phyloP scores from a whole-genome alignment of 1,140 invertebrate species.

The Gryon sp. region DNA sequence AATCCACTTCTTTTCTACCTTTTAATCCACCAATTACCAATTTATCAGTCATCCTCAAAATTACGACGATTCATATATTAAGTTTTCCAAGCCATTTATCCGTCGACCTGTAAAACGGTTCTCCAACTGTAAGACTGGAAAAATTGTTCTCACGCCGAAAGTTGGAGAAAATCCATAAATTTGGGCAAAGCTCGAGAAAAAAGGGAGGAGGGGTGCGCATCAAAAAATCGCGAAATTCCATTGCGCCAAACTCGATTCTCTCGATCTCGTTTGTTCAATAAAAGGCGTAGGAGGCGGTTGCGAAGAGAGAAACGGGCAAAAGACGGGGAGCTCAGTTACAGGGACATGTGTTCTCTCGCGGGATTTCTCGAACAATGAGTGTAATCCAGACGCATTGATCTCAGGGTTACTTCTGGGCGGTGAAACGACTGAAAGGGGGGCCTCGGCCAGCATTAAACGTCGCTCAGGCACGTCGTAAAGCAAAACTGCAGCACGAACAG shows the following conservation, averaged over 20 bases:
- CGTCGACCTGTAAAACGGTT: constrained; percentile 14
- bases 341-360: constrained; percentile 60
- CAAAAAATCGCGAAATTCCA: constrained; percentile 41
- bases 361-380: constrained; percentile 61
- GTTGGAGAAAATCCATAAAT: constrained; percentile 16
- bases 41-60: constrained; percentile 21
- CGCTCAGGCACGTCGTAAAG: constrained; percentile 73
- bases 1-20: neutral
- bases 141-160: constrained; percentile 23
- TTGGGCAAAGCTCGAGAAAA: too few relatives aligned
- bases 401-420: constrained; percentile 60
- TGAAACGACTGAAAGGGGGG: constrained; percentile 69
- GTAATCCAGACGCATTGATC: constrained; percentile 62
- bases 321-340: constrained; percentile 3
- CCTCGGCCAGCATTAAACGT: constrained; percentile 71
- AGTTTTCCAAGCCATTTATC: constrained; percentile 34
- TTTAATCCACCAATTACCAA: constrained; percentile 1
- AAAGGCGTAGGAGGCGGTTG: constrained; percentile 7
- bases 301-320: neutral
- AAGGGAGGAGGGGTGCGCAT: neutral
- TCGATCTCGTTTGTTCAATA: constrained; percentile 4
- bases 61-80: constrained; percentile 27
- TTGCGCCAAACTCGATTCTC: constrained; percentile 7
- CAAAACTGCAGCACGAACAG: constrained; percentile 71
- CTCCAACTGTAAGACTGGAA: neutral